A percentile compares a stretch with the other conserved stretches of the same genome.
Conservation (phyloP, 2,888 invertebrate genomes). For the Eudasyphora cyanicolor region DNA sequence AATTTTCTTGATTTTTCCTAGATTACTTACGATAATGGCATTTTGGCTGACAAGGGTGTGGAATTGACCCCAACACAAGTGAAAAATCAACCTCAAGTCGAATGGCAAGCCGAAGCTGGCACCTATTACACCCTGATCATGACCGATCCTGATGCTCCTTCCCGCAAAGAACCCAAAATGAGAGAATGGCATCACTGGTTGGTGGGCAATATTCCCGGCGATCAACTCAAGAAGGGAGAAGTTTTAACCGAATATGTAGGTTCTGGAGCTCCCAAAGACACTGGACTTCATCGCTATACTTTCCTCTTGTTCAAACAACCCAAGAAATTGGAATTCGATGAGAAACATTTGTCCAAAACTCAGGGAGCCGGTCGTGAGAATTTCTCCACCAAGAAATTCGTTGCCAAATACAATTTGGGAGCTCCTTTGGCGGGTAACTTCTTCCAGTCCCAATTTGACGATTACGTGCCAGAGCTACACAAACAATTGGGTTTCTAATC, state of each 20-base stretch:
- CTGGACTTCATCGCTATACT: constrained; percentile 89
- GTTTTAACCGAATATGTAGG: constrained; percentile 90
- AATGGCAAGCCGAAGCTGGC: constrained; percentile 73
- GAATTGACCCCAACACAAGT: constrained; percentile 87
- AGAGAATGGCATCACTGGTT: constrained; percentile 97
- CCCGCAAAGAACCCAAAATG: constrained; percentile 87
- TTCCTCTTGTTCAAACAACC: constrained; percentile 89
- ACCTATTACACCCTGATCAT: constrained; percentile 76
- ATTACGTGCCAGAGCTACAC: constrained; percentile 80
- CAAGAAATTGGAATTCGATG: constrained; percentile 82
- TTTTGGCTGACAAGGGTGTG: constrained; percentile 83
- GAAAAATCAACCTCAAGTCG: constrained; percentile 74
- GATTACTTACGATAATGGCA: constrained; percentile 76
- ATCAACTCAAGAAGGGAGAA: constrained; percentile 86
- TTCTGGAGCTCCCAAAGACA: constrained; percentile 90
- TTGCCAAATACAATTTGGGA: constrained; percentile 89
- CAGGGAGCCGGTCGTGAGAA: constrained; percentile 81
- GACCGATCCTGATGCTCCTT: constrained; percentile 95
- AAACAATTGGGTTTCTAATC: constrained; percentile 72
- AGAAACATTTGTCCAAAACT: constrained; percentile 78
- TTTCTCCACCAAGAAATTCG: constrained; percentile 87
- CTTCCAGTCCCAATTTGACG: constrained; percentile 77
- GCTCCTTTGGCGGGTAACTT: constrained; percentile 79
- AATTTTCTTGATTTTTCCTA: constrained; percentile 45
- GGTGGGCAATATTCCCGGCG: constrained; percentile 93